Base-by-base conservation (phyloP, 2,797 vertebrate species). In the Borostomias antarcticus region DNA sequence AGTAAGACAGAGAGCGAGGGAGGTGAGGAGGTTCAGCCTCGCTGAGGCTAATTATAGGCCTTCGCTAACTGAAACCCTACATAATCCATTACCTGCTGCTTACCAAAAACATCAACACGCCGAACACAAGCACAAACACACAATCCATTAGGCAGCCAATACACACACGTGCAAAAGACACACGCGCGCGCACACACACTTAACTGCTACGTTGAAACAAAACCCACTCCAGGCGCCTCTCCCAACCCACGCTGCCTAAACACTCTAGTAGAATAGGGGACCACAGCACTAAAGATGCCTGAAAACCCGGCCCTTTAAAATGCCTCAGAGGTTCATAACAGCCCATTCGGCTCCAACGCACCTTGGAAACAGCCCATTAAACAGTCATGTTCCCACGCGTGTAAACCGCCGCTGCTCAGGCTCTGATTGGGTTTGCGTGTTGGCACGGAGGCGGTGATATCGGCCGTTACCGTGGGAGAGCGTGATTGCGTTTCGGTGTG, bases 41-140 rank as follows among this genome's bases (percentile, higher is more conserved):
- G 88, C 85, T 88, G 85, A 88, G 37, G 73, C 87, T 83, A 89
- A 76, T 85, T 84, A 86, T 88, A 87, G 67, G 56, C 77, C 66
- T 75, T 69, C 72, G 72, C 81, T 67, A 71, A 79, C 75, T 78
- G 68, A 63, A 78, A 82, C 87, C 85, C 84, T 68, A 71, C 58
- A 63, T 65, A 59, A 69, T 79, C 70, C 64, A 78, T 80, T 76
- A 65, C 76, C 74, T 62, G 62, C 21, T 0, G 21, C 19, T 52
- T 43, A 66, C 19, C 28, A 26, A 7, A 54, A 54, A 75, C 56
- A 56, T 58, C 43, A 66, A 74, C 75, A 61, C 66, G 67, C 61
- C 66, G 66, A 61, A 48, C 40, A 59, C 53, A 52, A 29, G 15
- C 26, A 30, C 8, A 6, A 25, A 1, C 19, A 6, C 19, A 52